Conservation (phyloP, 53 echinoderm and acorn worm species). For the Pentamera pediparva region DNA sequence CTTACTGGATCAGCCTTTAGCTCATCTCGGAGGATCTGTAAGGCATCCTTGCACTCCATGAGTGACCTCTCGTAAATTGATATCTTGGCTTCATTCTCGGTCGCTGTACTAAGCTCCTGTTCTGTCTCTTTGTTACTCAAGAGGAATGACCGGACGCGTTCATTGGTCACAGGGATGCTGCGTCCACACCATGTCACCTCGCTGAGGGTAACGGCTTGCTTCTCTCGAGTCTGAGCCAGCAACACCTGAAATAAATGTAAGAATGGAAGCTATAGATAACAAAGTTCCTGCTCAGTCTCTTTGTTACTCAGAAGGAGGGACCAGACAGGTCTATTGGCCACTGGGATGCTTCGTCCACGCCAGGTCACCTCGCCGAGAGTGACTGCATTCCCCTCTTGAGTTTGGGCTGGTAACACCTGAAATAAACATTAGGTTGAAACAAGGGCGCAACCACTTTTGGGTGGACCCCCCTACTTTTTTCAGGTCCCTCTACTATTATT, state of each 20-base stretch:
- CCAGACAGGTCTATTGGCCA: slow-evolving; percentile 78
- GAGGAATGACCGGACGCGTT: slow-evolving; percentile 81
- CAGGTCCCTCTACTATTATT: too few relatives aligned
- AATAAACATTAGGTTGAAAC: too few relatives aligned
- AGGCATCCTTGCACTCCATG: slow-evolving; percentile 90
- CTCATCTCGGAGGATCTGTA: slow-evolving; percentile 91
- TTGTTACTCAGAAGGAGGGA: slow-evolving; percentile 81
- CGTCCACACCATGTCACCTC: slow-evolving; percentile 97
- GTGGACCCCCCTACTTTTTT: too few relatives aligned
- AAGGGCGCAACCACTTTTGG: too few relatives aligned
- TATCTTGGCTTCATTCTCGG: slow-evolving; percentile 72
- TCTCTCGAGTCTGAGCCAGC: slow-evolving; percentile 92
- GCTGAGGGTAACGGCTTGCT: slow-evolving; percentile 87
- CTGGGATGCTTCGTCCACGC: slow-evolving; percentile 90
- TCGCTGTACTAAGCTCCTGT: slow-evolving; percentile 60
- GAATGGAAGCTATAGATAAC: too few relatives aligned
- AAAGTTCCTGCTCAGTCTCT: slow-evolving; percentile 82
- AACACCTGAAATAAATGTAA: slow-evolving; percentile 49
- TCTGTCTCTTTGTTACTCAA: slow-evolving; percentile 88
- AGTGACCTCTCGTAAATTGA: slow-evolving; percentile 89
- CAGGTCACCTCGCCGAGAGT: slow-evolving; percentile 96
- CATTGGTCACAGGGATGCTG: slow-evolving; percentile 80
- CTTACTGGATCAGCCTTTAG: slow-evolving; percentile 87
- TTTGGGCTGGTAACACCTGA: slow-evolving; percentile 82
- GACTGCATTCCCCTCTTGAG: slow-evolving; percentile 86